Evolutionary conservation across 2,113 vertebrate genomes (phyloP).

Genomic region (Proterorhinus semilunaris): DNA sequence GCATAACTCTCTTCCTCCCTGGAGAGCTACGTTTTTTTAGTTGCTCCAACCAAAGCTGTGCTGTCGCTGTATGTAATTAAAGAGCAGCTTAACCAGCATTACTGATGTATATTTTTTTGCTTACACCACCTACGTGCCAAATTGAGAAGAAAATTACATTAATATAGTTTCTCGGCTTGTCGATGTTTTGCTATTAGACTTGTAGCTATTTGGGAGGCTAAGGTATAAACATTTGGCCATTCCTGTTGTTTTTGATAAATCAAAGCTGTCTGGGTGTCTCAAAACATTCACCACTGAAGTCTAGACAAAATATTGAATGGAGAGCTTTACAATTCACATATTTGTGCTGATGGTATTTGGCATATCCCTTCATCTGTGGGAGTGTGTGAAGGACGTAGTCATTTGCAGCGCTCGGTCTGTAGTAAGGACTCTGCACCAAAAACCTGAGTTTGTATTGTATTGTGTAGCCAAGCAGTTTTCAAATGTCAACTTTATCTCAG

Average conservation of each 20-base stretch:
- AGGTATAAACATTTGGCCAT: not conserved
- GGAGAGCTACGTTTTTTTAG: constrained; percentile 34
- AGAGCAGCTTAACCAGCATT: constrained; percentile 54
- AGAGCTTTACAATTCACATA: constrained; percentile 9
- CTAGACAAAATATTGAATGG: not conserved
- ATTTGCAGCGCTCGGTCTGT: constrained; percentile 21
- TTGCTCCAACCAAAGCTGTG: constrained; percentile 34
- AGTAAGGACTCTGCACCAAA: constrained; percentile 1
- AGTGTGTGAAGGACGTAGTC: constrained; percentile 20
- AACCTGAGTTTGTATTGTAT: constrained; percentile 28
- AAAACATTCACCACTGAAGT: no score
- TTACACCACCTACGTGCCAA: constrained; percentile 37
- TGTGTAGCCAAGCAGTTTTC: constrained; percentile 24
- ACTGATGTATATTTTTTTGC: constrained; percentile 40
- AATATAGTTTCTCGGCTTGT: not conserved
- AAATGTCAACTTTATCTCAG: constrained; percentile 55
- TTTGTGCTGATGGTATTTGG: not conserved
- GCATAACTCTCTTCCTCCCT: constrained; percentile 28
- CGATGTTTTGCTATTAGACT: constrained; percentile 13
- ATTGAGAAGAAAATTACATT: constrained; percentile 15
- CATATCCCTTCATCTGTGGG: constrained; percentile 10
- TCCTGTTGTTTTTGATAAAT: no score
- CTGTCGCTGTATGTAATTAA: constrained; percentile 41
- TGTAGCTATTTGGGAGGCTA: not conserved
- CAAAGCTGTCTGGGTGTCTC: no score